Evolutionary conservation across 1,140 invertebrate genomes (phyloP).

Genomic region (Diachasmimorpha longicaudata): DNA sequence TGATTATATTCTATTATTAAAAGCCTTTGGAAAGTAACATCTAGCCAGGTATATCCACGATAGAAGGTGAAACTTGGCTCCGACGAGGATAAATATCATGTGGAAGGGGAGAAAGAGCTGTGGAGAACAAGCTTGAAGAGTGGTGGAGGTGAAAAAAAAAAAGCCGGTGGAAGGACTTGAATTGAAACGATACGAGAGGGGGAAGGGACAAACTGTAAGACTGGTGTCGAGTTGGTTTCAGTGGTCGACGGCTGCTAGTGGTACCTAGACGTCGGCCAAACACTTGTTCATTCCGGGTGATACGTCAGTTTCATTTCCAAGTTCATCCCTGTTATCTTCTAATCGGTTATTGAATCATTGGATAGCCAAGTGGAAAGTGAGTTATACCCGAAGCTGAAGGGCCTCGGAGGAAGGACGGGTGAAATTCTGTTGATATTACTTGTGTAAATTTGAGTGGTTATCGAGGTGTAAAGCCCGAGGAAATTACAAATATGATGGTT

Average conservation of each 20-base stretch:
- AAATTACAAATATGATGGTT: slow-evolving; percentile 46
- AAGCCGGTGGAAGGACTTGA: neutral
- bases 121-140: neutral
- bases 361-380: slow-evolving; percentile 1
- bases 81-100: neutral
- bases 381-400: neutral
- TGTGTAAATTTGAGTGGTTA: neutral
- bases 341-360: slow-evolving; percentile 4
- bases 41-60: neutral
- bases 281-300: neutral
- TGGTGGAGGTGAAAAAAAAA: neutral
- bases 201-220: neutral
- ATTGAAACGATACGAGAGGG: neutral
- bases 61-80: neutral
- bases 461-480: neutral
- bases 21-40: neutral
- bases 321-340: neutral
- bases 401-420: neutral
- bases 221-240: neutral
- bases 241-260: neutral
- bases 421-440: neutral
- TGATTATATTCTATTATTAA: neutral
- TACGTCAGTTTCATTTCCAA: neutral
- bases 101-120: neutral
- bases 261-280: neutral